These are phyloP conservation scores for Trigoniulus corallinus DNA, from an alignment of 1,140 invertebrate species.

Conservation along the genomic window DNA sequence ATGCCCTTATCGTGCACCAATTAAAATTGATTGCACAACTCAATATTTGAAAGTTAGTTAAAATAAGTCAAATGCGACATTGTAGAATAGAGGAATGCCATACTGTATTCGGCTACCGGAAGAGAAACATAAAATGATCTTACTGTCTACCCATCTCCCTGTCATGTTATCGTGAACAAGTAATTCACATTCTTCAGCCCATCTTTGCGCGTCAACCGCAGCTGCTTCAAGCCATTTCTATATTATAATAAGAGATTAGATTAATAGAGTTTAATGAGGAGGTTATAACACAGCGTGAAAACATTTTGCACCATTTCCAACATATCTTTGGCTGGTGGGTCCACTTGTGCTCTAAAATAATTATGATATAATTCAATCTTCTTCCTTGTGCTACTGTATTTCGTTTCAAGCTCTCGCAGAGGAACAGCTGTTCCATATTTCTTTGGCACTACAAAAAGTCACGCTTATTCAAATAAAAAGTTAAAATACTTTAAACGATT, in stretches of 20 bases:
- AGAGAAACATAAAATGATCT: not conserved
- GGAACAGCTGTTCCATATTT: conserved; percentile 12
- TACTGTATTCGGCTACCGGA: not conserved
- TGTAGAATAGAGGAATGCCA: not conserved
- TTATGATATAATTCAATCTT: conserved; percentile 62
- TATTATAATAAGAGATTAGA: not conserved
- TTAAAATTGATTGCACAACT: too few relatives aligned
- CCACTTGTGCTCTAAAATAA: conserved; percentile 51
- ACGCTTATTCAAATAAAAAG: not conserved
- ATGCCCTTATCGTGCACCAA: too few relatives aligned
- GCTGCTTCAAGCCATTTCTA: conserved; percentile 49
- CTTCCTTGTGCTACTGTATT: conserved; percentile 17
- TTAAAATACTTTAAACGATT: not conserved
- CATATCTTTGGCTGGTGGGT: conserved; percentile 60
- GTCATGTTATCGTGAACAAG: conserved; percentile 48
- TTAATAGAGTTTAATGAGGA: not conserved
- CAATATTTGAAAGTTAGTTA: too few relatives aligned
- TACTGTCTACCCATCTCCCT: conserved; percentile 39
- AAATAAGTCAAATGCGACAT: not conserved
- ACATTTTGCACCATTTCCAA: conserved; percentile 61
- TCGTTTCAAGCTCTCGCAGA: conserved; percentile 11
- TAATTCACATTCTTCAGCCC: conserved; percentile 50
- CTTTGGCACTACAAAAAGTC: conserved; percentile 10
- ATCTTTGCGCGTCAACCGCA: conserved; percentile 48
- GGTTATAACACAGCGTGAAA: conserved; percentile 29